Percentiles rank a stretch among this genome's conserved stretches.
Evolutionary conservation across 2,888 invertebrate species (phyloP).

Genomic region (Tachina lurida): DNA sequence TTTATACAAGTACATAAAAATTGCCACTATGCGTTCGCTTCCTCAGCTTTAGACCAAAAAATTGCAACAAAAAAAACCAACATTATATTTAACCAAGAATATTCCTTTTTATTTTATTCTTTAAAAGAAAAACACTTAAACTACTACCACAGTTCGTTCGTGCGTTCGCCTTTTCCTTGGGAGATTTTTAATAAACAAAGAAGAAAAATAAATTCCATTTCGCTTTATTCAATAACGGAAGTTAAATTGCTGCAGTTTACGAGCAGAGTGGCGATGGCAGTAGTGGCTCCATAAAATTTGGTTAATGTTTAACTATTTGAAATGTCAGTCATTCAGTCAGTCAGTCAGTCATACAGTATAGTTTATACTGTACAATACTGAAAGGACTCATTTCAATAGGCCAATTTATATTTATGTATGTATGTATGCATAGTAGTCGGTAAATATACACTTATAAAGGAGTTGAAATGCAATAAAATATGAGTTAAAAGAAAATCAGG

Average conservation of each 20-base stretch:
- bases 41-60: conserved; percentile 28
- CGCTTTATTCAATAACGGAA: conserved; percentile 65
- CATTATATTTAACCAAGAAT: conserved; percentile 23
- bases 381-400: conserved; percentile 19
- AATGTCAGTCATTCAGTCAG: conserved; percentile 62
- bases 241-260: conserved; percentile 43
- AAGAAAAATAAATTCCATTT: conserved; percentile 4
- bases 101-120: conserved; percentile 30
- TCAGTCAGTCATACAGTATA: too few species aligned
- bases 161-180: conserved; percentile 22
- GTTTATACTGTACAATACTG: conserved; percentile 18
- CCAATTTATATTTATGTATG: neutral
- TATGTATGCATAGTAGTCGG: too few species aligned
- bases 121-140: conserved; percentile 64
- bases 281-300: conserved; percentile 52
- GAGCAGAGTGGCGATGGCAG: conserved; percentile 10
- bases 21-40: conserved; percentile 60
- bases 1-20: conserved; percentile 41
- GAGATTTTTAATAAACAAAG: conserved; percentile 13
- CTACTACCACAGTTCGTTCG: conserved; percentile 62
- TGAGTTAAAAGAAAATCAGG: conserved; percentile 39
- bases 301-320: conserved; percentile 64
- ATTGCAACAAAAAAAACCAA: conserved; percentile 1
- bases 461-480: conserved; percentile 25
- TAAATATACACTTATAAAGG: neutral